Conservation (phyloP, 2,888 invertebrate species). For the Galeruca laticollis region DNA sequence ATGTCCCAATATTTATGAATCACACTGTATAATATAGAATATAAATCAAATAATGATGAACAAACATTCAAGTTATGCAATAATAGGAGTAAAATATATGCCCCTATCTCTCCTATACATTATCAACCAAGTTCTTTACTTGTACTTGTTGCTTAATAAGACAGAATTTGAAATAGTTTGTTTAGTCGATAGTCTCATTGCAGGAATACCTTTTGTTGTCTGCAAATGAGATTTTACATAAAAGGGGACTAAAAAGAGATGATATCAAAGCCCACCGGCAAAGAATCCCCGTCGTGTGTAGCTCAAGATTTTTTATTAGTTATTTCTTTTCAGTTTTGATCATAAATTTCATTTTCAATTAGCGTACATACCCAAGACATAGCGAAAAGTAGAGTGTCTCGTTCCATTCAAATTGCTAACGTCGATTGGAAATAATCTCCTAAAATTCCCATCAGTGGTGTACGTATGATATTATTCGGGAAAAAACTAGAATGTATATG, state of each 20-base stretch:
- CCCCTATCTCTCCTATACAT: too few species aligned
- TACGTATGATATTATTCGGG: neutral
- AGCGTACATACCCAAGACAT: constrained; percentile 3
- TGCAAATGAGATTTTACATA: constrained; percentile 6
- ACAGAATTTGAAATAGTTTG: neutral
- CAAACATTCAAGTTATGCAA: too few species aligned
- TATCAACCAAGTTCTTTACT: neutral
- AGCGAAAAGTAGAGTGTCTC: constrained; percentile 5
- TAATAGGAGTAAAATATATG: too few species aligned
- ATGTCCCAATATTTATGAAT: too few species aligned
- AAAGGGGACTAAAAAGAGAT: neutral
- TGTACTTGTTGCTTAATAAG: neutral
- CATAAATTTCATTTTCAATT: constrained; percentile 23
- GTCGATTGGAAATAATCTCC: neutral
- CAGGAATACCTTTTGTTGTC: neutral
- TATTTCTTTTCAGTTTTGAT: neutral
- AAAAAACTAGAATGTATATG: neutral
- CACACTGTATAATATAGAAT: too few species aligned
- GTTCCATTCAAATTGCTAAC: constrained; percentile 5
- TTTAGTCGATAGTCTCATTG: neutral
- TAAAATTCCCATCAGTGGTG: neutral
- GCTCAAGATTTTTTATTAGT: constrained; percentile 3
- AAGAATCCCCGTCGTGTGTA: constrained; percentile 16
- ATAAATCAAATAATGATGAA: too few species aligned
- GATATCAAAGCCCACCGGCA: constrained; percentile 17